Percentiles rank a stretch among this genome's conserved stretches.
These are phyloP conservation scores for Orchestia grillus DNA, from an alignment of 1,140 invertebrate species.

Conservation along the genomic window DNA sequence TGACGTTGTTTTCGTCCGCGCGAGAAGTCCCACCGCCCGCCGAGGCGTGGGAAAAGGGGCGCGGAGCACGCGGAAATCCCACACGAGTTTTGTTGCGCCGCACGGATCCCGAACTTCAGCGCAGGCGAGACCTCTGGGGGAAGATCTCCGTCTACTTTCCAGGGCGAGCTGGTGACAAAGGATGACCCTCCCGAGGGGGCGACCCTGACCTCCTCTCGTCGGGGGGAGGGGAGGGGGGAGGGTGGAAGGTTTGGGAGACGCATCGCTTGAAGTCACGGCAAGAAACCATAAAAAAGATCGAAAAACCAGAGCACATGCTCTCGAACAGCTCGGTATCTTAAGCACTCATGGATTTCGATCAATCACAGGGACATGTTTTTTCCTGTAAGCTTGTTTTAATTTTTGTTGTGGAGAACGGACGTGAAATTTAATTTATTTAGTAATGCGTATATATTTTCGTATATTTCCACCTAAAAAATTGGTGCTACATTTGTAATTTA, in stretches of 20 bases:
- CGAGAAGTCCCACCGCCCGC: background rate
- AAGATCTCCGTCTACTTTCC: background rate
- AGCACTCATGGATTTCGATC: no score
- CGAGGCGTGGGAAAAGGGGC: background rate
- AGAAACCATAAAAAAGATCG: background rate
- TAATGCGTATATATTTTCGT: no score
- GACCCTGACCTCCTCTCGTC: background rate
- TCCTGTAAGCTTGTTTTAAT: no score
- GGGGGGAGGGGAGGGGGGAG: no score
- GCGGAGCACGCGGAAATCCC: background rate
- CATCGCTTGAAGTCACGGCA: background rate
- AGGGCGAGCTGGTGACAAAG: constrained; percentile 4
- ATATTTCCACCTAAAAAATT: no score
- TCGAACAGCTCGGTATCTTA: no score
- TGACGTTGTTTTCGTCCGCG: background rate
- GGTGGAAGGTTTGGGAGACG: no score
- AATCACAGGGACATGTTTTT: no score
- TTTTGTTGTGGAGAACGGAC: no score
- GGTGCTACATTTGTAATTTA: no score
- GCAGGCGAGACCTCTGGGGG: background rate
- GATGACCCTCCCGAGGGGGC: background rate
- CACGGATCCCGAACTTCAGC: background rate
- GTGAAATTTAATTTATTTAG: no score
- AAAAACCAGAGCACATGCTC: background rate
- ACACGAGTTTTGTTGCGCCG: background rate